These are phyloP conservation scores for Papilio elwesi DNA, from an alignment of 2,888 invertebrate species.

Conservation along the genomic window DNA sequence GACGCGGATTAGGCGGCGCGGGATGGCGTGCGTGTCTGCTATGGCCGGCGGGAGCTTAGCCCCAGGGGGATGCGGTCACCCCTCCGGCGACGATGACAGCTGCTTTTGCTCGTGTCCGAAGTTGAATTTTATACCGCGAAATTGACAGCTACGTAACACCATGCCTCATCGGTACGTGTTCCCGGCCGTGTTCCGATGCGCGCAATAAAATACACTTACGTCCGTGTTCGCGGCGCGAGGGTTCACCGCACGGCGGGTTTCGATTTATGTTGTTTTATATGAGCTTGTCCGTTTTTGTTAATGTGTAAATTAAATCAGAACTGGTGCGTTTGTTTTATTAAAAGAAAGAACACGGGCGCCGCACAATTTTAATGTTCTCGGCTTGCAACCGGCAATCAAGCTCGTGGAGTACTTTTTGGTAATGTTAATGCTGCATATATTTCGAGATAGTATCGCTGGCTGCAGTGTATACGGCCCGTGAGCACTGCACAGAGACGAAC, in stretches of 20 bases:
- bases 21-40: conserved; percentile 76
- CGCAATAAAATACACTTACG: conserved; percentile 69
- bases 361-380: conserved; percentile 30
- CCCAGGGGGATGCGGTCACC: conserved; percentile 75
- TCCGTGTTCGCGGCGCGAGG: conserved; percentile 61
- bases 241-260: conserved; percentile 68
- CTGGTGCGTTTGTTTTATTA: conserved; percentile 43
- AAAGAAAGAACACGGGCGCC: conserved; percentile 34
- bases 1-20: conserved; percentile 76
- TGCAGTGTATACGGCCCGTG: conserved; percentile 14
- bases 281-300: conserved; percentile 78
- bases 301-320: conserved; percentile 77
- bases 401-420: conserved; percentile 25
- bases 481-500: conserved; percentile 21
- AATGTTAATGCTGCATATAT: conserved; percentile 26
- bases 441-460: conserved; percentile 32
- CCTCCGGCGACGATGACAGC: conserved; percentile 78
- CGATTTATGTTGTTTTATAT: conserved; percentile 77
- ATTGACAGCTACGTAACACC: conserved; percentile 74
- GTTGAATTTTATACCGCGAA: conserved; percentile 79
- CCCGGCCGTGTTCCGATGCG: conserved; percentile 64
- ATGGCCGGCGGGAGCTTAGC: conserved; percentile 74
- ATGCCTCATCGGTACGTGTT: conserved; percentile 70
- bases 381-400: conserved; percentile 19
- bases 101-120: conserved; percentile 76